Conservation (phyloP, 2,113 vertebrate species). For the Aptenodytes patagonicus region DNA sequence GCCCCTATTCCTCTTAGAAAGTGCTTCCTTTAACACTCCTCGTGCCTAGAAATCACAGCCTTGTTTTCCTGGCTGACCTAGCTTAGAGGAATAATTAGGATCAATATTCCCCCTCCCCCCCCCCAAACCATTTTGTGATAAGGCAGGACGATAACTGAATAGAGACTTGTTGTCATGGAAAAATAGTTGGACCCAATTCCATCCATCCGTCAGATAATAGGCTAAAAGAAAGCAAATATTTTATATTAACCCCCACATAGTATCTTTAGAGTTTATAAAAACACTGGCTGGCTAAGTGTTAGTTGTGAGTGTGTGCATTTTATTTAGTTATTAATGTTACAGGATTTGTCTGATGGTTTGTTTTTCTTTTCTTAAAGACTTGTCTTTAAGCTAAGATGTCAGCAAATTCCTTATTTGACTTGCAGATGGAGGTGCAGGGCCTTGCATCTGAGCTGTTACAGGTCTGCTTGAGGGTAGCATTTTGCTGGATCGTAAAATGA, state of each 20-base stretch:
- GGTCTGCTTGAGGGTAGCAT: background rate
- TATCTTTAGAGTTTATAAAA: background rate
- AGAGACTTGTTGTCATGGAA: background rate
- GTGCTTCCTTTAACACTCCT: background rate
- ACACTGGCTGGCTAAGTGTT: conserved; percentile 27
- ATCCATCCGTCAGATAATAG: background rate
- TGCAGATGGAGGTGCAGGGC: background rate
- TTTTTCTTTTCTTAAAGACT: background rate
- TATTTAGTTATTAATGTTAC: background rate
- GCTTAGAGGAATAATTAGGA: background rate
- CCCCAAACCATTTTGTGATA: background rate
- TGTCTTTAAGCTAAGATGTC: background rate
- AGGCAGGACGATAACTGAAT: background rate
- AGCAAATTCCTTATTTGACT: background rate
- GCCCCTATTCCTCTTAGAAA: background rate
- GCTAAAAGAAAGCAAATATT: background rate
- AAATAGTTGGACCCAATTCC: background rate
- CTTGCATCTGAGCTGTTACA: background rate
- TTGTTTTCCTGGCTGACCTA: background rate
- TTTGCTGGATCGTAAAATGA: background rate
- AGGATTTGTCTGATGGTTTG: background rate
- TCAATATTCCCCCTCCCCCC: background rate
- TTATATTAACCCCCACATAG: background rate
- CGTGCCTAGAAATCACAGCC: background rate
- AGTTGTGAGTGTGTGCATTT: background rate